Base-by-base conservation (phyloP, 2,113 vertebrate genomes). In the Poeciliopsis prolifica region DNA sequence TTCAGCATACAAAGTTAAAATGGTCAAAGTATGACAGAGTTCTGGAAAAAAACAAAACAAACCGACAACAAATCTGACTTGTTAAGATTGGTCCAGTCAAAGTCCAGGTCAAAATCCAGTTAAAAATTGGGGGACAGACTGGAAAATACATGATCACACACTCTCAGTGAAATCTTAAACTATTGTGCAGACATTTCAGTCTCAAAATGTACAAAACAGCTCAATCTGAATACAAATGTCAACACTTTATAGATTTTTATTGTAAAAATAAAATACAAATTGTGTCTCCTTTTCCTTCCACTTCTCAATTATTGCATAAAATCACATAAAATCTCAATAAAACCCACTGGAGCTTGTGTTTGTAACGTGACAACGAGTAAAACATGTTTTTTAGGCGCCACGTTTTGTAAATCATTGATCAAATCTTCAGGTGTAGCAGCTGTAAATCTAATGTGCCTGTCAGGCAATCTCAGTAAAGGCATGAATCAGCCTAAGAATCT, bases 401-500 rank as follows among this genome's bases (percentile, higher is more conserved):
- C 1, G 6, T 51, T 13, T 37, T 70, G 35, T 10, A 54, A 77
- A 65, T 54, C 40, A 19, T 4, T 75, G 44, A 51, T 51, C 42
- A 31, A 42, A 70, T 44, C 33, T 48, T 64, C 69, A 65, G 44
- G 15, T 17, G 44, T 48, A 73, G 29, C 40, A 28, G 65, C 48
- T 81, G 61, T 19, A 48, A 58, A 54, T 12, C 1, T 61, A 65
- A 62, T 2, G 1, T 68, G 61, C 79, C 81, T 83, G 64, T 79
- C 79, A 65, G 72, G 72, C 70, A 81, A 75, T 76, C 64, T 84
- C 86, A 82, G 72, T 29, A 63, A 64, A 80, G 84, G 44, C 17
- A 19, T 73, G 80, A 82, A 90, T 91, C 40, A 61, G 81, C 54
- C 72, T 86, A 76, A 74, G 70, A 68, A 86, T 79, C 81, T 87